A percentile compares a stretch with the other conserved stretches of the same genome.
Conservation (phyloP, 2,797 vertebrate genomes). For the Taenioides sp. region DNA sequence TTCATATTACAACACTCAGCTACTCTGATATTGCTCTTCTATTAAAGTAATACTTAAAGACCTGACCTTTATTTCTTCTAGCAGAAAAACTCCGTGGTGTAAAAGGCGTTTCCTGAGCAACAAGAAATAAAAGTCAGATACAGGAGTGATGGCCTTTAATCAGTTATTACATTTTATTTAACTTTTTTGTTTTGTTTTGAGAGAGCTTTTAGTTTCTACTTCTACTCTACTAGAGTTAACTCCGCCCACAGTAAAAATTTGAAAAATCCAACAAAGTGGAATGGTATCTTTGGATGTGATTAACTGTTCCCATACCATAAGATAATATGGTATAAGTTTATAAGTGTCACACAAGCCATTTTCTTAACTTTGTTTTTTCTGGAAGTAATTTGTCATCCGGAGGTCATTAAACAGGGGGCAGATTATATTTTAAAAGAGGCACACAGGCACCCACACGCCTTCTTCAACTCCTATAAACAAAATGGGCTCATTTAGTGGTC, state of each 20-base stretch:
- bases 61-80: too few species aligned
- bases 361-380: slow-evolving; percentile 76
- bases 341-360: slow-evolving; percentile 73
- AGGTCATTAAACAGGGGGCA: slow-evolving; percentile 81
- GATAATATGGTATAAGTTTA: slow-evolving; percentile 44
- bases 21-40: too few species aligned
- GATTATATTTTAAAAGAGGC: slow-evolving; percentile 84
- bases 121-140: not conserved
- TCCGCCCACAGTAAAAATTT: too few species aligned
- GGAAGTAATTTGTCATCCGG: slow-evolving; percentile 84
- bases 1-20: not conserved
- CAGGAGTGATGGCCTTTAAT: too few species aligned
- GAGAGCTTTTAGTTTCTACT: not conserved
- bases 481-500: slow-evolving; percentile 76
- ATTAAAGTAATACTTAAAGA: too few species aligned
- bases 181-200: not conserved
- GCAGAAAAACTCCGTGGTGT: too few species aligned
- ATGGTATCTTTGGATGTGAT: too few species aligned
- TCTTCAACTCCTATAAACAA: slow-evolving; percentile 81
- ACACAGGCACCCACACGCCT: slow-evolving; percentile 77
- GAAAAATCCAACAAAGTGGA: too few species aligned
- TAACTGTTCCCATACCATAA: too few species aligned
- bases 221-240: not conserved
- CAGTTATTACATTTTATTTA: too few species aligned
- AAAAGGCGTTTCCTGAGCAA: not conserved